Conservation (phyloP, 2,797 vertebrate species). For the Siniperca scherzeri region DNA sequence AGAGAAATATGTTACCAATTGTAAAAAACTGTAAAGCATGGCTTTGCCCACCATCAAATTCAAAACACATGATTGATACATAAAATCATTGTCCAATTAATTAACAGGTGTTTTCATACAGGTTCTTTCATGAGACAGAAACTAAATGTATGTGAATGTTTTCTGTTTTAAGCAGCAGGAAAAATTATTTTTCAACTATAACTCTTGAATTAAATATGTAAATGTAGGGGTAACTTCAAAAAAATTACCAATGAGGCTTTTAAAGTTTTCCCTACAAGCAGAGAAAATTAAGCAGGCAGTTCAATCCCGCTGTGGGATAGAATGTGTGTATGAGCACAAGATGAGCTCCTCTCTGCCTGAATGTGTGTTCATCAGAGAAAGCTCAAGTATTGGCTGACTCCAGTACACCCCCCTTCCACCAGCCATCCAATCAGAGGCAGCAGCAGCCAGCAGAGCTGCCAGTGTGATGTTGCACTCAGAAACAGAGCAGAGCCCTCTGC, state of each 20-base stretch:
- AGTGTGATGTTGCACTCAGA: slow-evolving; percentile 64
- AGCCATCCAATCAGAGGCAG: slow-evolving; percentile 66
- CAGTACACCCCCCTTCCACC: slow-evolving; percentile 36
- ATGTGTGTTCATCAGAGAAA: slow-evolving; percentile 51
- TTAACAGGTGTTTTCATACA: background rate
- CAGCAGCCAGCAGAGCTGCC: slow-evolving; percentile 58
- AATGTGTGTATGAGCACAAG: slow-evolving; percentile 24
- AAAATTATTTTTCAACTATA: background rate
- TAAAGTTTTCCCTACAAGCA: background rate
- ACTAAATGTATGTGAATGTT: background rate
- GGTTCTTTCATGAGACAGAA: background rate
- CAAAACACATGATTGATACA: background rate
- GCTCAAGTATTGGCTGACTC: slow-evolving; percentile 82
- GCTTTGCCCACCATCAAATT: background rate
- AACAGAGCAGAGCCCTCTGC: slow-evolving; percentile 63
- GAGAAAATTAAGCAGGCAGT: slow-evolving; percentile 4
- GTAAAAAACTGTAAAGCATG: background rate
- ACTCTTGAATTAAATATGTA: background rate
- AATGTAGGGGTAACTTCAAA: background rate
- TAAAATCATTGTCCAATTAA: background rate
- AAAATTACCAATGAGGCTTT: background rate
- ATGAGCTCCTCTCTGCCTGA: slow-evolving; percentile 49
- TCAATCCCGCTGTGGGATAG: slow-evolving; percentile 3
- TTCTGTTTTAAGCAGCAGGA: background rate
- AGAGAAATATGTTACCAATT: background rate